Percentiles rank a stretch among this genome's conserved stretches.
Conservation (phyloP, 2,888 invertebrate genomes). For the Leptarthrus brevirostris region DNA sequence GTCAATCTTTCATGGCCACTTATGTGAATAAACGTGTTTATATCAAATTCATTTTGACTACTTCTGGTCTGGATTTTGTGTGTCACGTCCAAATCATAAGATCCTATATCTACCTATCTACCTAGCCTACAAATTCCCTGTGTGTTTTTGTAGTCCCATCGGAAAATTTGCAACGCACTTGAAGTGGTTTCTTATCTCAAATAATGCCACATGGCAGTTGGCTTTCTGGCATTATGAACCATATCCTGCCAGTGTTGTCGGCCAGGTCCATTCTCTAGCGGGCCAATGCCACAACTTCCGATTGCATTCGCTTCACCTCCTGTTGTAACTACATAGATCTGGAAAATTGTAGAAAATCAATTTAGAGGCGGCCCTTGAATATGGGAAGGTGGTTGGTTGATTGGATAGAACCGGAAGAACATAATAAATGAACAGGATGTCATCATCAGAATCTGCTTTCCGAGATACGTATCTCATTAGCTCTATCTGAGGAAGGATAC, state of each 20-base stretch:
- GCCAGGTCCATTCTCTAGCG: slow-evolving; percentile 66
- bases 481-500: too few relatives aligned
- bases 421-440: neutral
- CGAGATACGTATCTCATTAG: neutral
- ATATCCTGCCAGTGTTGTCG: slow-evolving; percentile 91
- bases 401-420: neutral
- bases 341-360: neutral
- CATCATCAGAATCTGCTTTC: neutral
- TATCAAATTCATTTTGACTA: neutral
- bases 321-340: slow-evolving; percentile 66
- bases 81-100: neutral
- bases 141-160: slow-evolving; percentile 24
- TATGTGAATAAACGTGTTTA: neutral
- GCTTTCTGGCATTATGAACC: slow-evolving; percentile 86
- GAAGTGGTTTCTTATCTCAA: slow-evolving; percentile 70
- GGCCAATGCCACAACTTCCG: slow-evolving; percentile 66
- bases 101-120: slow-evolving; percentile 5
- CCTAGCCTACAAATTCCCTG: slow-evolving; percentile 46
- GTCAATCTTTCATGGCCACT: slow-evolving; percentile 10
- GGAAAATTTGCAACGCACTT: neutral
- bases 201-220: slow-evolving; percentile 92
- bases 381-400: neutral
- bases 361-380: neutral
- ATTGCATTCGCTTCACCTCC: slow-evolving; percentile 66
- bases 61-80: neutral